Evolutionary conservation across 2,797 vertebrate species (phyloP).

Genomic region (Basileuterus tristriatus): DNA sequence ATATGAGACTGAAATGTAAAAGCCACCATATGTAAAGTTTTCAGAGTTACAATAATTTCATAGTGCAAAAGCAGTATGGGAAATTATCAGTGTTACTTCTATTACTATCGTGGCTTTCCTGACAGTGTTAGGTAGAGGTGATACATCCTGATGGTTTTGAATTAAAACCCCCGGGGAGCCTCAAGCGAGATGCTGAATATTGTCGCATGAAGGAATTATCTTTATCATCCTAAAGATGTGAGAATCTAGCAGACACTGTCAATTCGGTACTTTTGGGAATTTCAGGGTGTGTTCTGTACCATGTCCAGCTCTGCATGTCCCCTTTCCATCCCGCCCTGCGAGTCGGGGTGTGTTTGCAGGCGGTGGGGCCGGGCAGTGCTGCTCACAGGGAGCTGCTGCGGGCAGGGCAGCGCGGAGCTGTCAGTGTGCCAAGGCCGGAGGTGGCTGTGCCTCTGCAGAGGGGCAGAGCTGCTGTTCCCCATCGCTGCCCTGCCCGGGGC

Average conservation of each 20-base stretch:
- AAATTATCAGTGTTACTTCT: background rate
- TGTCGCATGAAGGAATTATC: background rate
- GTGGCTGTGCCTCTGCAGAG: background rate
- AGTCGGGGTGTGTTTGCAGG: rapidly evolving
- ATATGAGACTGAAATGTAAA: background rate
- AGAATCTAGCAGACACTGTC: background rate
- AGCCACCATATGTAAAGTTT: background rate
- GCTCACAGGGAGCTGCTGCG: rapidly evolving
- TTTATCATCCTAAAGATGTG: background rate
- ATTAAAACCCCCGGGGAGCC: background rate
- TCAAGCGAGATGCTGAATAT: background rate
- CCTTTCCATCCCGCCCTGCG: background rate
- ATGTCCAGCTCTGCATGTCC: rapidly evolving
- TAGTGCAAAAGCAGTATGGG: background rate
- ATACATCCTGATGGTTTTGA: background rate
- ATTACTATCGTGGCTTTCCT: background rate
- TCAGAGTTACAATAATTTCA: background rate
- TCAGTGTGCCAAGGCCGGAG: rapidly evolving
- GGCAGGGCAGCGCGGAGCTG: background rate
- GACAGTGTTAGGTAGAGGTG: background rate
- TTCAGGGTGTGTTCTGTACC: background rate
- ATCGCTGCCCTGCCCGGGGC: rapidly evolving
- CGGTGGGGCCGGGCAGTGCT: rapidly evolving
- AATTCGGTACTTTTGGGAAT: background rate
- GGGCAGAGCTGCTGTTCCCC: background rate